Evolutionary conservation across 2,113 vertebrate genomes (phyloP).

Genomic region (Pteronura brasiliensis): DNA sequence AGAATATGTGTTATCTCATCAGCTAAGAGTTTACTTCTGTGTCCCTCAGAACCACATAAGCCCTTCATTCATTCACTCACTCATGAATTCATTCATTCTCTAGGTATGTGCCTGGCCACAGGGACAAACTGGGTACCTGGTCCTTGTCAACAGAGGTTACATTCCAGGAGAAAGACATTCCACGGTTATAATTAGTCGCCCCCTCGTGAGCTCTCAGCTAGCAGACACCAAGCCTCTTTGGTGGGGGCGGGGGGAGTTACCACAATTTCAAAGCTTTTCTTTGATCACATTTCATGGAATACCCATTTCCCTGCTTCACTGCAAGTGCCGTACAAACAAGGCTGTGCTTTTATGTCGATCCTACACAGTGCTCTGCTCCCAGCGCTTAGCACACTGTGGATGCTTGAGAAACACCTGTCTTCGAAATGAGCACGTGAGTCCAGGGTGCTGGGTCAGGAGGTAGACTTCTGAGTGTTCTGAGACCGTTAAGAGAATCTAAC

Average conservation of each 20-base stretch:
- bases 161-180: neutral
- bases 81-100: neutral
- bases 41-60: neutral
- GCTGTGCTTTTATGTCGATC: fast-evolving
- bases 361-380: neutral
- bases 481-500: neutral
- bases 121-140: neutral
- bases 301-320: neutral
- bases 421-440: fast-evolving
- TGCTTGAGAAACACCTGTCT: neutral
- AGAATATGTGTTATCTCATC: neutral
- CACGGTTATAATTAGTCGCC: fast-evolving
- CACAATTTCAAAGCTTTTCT: neutral
- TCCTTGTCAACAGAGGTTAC: neutral
- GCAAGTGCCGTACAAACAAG: neutral
- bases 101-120: neutral
- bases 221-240: neutral
- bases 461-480: neutral
- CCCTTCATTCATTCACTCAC: neutral
- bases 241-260: too few species aligned
- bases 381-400: neutral
- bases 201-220: neutral
- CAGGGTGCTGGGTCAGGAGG: fast-evolving
- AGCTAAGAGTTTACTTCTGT: neutral
- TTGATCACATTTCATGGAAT: neutral